Conservation (phyloP, 2,113 vertebrate species). For the Pheucticus melanocephalus region DNA sequence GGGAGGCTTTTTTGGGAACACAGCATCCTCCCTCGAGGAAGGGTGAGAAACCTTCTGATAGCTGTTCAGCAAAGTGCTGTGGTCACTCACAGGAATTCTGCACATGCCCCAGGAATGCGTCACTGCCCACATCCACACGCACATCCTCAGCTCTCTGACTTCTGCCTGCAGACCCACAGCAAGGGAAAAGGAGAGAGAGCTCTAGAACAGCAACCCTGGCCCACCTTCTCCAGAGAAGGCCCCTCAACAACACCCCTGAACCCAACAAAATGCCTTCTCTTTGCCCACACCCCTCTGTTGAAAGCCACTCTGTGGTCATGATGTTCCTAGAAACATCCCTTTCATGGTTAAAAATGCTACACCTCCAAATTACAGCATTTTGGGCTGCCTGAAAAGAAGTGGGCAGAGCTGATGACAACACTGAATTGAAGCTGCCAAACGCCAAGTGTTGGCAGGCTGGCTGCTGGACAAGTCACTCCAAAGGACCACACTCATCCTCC, state of each 20-base stretch:
- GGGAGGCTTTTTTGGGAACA: not conserved
- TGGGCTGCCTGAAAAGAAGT: not conserved
- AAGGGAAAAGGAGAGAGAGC: not conserved
- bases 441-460: not conserved
- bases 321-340: not conserved
- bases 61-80: not conserved
- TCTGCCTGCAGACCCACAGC: not conserved
- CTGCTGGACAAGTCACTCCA: not conserved
- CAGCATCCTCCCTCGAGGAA: not conserved
- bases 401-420: not conserved
- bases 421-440: not conserved
- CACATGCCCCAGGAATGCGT: not conserved
- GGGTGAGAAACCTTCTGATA: not conserved
- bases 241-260: fast-evolving
- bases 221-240: not conserved
- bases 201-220: not conserved
- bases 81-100: not conserved
- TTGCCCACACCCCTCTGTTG: not conserved
- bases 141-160: not conserved
- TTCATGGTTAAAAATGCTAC: not conserved
- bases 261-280: not conserved
- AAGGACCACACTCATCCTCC: not conserved
- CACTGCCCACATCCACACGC: not conserved
- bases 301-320: not conserved
- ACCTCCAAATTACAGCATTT: not conserved